Conservation (phyloP, 2,888 invertebrate genomes). For the Pachymerium ferrugineum region DNA sequence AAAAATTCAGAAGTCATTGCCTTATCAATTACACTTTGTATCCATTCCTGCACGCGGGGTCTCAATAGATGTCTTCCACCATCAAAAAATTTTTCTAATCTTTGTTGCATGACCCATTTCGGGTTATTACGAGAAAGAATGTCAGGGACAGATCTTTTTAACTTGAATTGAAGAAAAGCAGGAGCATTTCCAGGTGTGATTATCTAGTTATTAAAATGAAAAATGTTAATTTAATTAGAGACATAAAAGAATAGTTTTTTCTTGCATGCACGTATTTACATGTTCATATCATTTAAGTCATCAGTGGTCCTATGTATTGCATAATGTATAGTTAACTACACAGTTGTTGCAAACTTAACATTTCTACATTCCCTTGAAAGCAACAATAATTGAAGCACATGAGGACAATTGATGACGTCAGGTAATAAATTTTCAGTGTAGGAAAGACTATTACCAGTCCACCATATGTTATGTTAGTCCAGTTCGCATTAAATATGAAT, state of each 20-base stretch:
- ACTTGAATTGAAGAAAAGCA: neutral
- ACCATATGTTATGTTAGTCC: too few species aligned
- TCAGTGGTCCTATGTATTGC: too few species aligned
- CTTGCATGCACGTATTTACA: too few species aligned
- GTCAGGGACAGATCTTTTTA: neutral
- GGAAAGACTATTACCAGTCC: too few species aligned
- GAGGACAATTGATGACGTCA: neutral
- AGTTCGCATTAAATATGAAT: too few species aligned
- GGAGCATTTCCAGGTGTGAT: neutral
- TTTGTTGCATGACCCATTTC: neutral
- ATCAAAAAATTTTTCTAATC: constrained; percentile 25
- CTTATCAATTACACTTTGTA: constrained; percentile 36
- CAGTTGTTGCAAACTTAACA: too few species aligned
- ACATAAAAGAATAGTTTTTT: too few species aligned
- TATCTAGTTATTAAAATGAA: neutral
- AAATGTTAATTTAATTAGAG: neutral
- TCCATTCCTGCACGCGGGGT: constrained; percentile 33
- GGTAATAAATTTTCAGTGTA: neutral
- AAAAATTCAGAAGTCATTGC: neutral
- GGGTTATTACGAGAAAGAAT: neutral
- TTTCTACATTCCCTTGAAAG: too few species aligned
- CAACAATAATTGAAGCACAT: too few species aligned
- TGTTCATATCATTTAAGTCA: too few species aligned
- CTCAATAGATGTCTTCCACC: constrained; percentile 34
- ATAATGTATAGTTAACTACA: too few species aligned